A percentile compares a stretch with the other conserved stretches of the same genome.
These are phyloP conservation scores for Melospiza melodia DNA, from an alignment of 2,113 vertebrate genomes.

Conservation along the genomic window DNA sequence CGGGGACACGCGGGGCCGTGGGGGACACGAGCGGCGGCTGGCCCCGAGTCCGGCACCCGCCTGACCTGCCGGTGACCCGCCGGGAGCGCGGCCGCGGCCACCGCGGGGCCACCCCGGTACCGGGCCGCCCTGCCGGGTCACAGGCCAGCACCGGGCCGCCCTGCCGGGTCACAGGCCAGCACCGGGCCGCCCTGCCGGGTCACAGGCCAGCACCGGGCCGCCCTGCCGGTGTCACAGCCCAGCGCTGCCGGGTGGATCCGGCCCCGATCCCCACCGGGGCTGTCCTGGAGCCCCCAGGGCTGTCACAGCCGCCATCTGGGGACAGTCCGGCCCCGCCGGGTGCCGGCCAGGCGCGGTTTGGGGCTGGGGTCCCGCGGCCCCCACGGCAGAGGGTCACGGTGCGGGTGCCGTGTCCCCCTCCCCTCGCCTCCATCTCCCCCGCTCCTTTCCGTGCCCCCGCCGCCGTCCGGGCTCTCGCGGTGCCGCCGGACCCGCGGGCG, in stretches of 20 bases:
- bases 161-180: too few relatives aligned
- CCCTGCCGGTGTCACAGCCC: neutral
- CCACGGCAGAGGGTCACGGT: rapidly evolving
- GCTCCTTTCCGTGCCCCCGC: neutral
- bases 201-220: too few relatives aligned
- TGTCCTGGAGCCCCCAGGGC: neutral
- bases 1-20: neutral
- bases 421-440: neutral
- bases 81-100: rapidly evolving
- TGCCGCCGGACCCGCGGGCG: neutral
- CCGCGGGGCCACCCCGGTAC: neutral
- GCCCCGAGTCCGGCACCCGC: neutral
- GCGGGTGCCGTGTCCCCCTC: rapidly evolving
- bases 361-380: neutral
- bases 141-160: neutral
- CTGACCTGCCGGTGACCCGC: neutral
- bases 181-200: neutral
- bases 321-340: rapidly evolving
- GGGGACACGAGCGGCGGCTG: neutral
- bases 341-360: neutral
- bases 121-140: too few relatives aligned
- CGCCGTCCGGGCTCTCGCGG: rapidly evolving
- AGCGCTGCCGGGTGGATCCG: rapidly evolving
- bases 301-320: rapidly evolving
- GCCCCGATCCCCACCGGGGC: too few relatives aligned